These are phyloP conservation scores for Glyphotaelius pellucidus DNA, from an alignment of 2,888 invertebrate species.

Conservation along the genomic window DNA sequence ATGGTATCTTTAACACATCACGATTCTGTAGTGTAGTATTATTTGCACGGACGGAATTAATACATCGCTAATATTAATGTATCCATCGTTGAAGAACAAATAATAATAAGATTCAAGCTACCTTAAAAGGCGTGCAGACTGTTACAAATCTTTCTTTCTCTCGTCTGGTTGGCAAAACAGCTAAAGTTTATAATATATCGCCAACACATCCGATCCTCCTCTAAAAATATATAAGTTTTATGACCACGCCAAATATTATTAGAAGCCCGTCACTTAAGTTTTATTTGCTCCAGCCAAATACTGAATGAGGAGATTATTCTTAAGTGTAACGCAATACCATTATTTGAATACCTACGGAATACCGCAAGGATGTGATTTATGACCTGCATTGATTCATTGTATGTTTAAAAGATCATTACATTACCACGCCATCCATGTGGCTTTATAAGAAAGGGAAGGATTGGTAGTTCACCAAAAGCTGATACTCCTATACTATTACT, in stretches of 20 bases:
- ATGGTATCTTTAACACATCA: not conserved
- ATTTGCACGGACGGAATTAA: not conserved
- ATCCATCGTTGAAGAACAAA: not conserved
- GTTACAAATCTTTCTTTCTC: conserved; percentile 2
- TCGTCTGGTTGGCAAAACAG: not conserved
- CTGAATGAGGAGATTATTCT: not conserved
- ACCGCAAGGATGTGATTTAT: not conserved
- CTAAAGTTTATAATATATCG: not conserved
- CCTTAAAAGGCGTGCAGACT: not conserved
- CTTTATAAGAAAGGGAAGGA: not conserved
- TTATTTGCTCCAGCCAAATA: not conserved
- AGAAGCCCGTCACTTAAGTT: not conserved
- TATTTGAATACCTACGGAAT: not conserved
- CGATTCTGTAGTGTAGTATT: not conserved
- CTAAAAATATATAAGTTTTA: not conserved
- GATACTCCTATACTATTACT: not conserved
- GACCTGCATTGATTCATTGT: not conserved
- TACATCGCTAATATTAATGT: not conserved
- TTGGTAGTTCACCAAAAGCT: not conserved
- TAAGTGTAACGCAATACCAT: not conserved
- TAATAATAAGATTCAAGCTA: not conserved
- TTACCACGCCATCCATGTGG: not conserved
- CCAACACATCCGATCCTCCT: not conserved
- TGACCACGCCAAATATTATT: not conserved
- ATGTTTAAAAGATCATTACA: not conserved